These are phyloP conservation scores for Cassiopea xamachana DNA, from an alignment of 30 jellyfish, hydroid and myxozoan genomes.

Conservation along the genomic window DNA sequence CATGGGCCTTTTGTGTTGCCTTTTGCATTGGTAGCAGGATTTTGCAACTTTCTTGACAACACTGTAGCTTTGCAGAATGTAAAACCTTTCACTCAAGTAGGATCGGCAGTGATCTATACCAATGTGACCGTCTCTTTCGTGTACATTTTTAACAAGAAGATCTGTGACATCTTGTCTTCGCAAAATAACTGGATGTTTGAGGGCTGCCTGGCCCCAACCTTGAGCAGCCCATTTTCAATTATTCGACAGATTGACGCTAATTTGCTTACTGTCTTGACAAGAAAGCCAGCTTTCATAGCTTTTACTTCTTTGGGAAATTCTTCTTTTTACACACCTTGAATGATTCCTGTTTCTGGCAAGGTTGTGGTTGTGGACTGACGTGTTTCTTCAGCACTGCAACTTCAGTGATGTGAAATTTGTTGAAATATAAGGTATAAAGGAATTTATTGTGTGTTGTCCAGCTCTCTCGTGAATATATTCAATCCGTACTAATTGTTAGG, in stretches of 20 bases:
- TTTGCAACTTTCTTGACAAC: neutral
- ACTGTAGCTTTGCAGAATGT: conserved; percentile 47
- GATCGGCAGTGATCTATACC: conserved; percentile 45
- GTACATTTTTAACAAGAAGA: conserved; percentile 29
- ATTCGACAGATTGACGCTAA: neutral
- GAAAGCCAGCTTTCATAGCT: neutral
- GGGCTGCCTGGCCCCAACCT: neutral
- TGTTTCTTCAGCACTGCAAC: no score
- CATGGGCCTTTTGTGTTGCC: neutral
- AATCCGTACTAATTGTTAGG: no score
- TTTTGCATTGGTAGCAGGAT: conserved; percentile 39
- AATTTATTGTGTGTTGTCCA: no score
- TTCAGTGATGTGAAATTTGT: no score
- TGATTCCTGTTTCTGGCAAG: neutral
- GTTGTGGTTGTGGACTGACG: no score
- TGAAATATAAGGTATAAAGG: no score
- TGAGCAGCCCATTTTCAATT: neutral
- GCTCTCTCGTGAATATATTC: no score
- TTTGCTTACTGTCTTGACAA: neutral
- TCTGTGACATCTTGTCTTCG: conserved; percentile 37
- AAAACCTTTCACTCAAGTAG: conserved; percentile 4
- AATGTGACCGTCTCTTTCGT: conserved; percentile 32
- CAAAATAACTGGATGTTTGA: conserved; percentile 55
- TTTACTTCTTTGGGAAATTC: neutral
- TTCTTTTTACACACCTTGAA: neutral